Evolutionary conservation across 2,888 invertebrate genomes (phyloP).

Genomic region (Meiosimyza decipiens): DNA sequence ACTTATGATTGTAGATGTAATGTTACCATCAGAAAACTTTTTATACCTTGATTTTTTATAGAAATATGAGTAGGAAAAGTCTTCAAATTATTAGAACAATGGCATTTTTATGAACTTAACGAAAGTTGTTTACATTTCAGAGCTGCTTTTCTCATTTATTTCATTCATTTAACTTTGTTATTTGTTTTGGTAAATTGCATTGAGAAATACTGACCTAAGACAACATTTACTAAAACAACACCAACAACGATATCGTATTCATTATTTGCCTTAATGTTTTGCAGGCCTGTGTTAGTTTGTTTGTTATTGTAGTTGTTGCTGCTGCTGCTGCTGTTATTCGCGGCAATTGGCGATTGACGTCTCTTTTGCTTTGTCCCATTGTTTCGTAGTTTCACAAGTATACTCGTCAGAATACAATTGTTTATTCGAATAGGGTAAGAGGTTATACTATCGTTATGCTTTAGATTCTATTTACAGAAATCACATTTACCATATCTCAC

Average conservation of each 20-base stretch:
- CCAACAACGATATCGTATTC: constrained; percentile 15
- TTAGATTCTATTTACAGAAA: no score
- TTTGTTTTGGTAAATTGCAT: neutral
- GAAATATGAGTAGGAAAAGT: no score
- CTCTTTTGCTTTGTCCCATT: constrained; percentile 7
- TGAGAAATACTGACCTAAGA: constrained; percentile 28
- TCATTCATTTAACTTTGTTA: neutral
- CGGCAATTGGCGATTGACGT: constrained; percentile 14
- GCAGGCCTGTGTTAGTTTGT: neutral
- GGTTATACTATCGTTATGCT: no score
- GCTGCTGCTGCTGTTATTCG: constrained; percentile 17
- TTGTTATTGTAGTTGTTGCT: constrained; percentile 2
- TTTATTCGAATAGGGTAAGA: no score
- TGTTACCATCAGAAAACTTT: no score
- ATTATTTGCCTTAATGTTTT: constrained; percentile 25
- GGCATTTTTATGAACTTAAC: no score
- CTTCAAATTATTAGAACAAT: no score
- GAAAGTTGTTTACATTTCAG: neutral
- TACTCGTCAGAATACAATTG: neutral
- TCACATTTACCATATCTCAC: no score
- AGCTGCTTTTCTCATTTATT: neutral
- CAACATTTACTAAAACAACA: constrained; percentile 13
- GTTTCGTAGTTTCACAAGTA: neutral
- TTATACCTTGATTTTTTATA: no score
- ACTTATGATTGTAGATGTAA: no score